Evolutionary conservation across 1,140 invertebrate species (phyloP), one percentile per base, ranked within the genome.

Genomic region (Drosophila elegans): DNA sequence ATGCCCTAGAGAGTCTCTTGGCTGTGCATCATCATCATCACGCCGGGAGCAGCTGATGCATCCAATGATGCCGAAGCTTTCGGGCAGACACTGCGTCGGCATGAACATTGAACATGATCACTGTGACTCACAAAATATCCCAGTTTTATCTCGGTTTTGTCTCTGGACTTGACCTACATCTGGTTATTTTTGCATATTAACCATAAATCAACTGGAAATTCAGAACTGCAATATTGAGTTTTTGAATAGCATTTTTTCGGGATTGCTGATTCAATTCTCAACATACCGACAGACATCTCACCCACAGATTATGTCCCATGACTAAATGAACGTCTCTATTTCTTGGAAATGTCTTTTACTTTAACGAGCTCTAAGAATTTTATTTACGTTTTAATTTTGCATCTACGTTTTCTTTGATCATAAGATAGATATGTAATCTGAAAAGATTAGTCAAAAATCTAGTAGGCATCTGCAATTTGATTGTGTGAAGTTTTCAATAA

Each of bases 81-180:
- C 42, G 39, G 21, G 62, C 67, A 85, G 81, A 85, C 81, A 60
- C 48, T 44, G 53, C 74, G 81, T 84, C 81, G 73, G 77, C 81
- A 85, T 76, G 71, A 69, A 38, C 57, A 41, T 9, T 46, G 69
- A 60, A 63, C 69, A 67, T 79, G 77, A 77, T 74, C 56, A 9
- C 25, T 7, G 12, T 55, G 55, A 60, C 25, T 61, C 68, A 74
- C 36, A 2, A 34, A 16, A 38, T 38, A 29, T 42, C 34, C 3
- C 6, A 39, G 51, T 41, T 41, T n/a, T 10, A 3, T 64, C 32
- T 29, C 13, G 12, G 38, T 38, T 5, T 5, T n/a, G 4, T 3
- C 1, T 0, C 10, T 25, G 44, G 7, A 16, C 9, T 21, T 53
- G 32, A 38, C 16, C 11, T 36, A 16, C 12, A 4, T 53, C 10